phyloP scores from a whole-genome alignment of 2,888 invertebrate species.

The Ophion obscuratus region DNA sequence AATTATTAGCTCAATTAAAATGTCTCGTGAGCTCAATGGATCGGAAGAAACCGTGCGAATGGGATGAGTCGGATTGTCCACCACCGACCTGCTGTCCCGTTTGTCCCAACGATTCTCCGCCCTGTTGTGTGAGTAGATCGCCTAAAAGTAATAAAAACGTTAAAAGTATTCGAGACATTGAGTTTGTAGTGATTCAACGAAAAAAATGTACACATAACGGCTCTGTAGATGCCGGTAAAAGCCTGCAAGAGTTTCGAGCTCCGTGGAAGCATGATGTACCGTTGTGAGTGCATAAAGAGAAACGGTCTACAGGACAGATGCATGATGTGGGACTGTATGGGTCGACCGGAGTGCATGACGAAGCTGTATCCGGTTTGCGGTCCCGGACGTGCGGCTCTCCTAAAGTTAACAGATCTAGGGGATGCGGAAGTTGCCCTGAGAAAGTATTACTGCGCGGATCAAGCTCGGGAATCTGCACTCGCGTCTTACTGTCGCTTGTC shows the following conservation, averaged over 20 bases:
- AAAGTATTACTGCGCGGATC: conserved; percentile 76
- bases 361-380: conserved; percentile 81
- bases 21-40: conserved; percentile 81
- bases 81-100: conserved; percentile 73
- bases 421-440: conserved; percentile 75
- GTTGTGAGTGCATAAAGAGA: conserved; percentile 82
- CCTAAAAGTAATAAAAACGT: too few relatives aligned
- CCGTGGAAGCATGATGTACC: conserved; percentile 78
- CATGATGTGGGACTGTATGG: conserved; percentile 80
- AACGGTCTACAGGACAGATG: conserved; percentile 84
- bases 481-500: conserved; percentile 78
- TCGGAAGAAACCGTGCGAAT: conserved; percentile 81
- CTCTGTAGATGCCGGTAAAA: conserved; percentile 75
- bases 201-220: not conserved
- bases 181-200: not conserved
- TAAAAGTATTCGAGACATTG: not conserved
- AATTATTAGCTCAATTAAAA: conserved; percentile 79
- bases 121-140: conserved; percentile 73
- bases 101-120: conserved; percentile 65
- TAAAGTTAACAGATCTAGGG: conserved; percentile 80
- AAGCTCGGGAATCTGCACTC: conserved; percentile 76
- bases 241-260: conserved; percentile 80
- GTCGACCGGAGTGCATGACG: conserved; percentile 81
- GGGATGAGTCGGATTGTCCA: conserved; percentile 78
- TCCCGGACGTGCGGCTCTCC: conserved; percentile 78